These are phyloP conservation scores for Synodontis membranacea DNA, from an alignment of 2,113 vertebrate genomes.

Conservation along the genomic window DNA sequence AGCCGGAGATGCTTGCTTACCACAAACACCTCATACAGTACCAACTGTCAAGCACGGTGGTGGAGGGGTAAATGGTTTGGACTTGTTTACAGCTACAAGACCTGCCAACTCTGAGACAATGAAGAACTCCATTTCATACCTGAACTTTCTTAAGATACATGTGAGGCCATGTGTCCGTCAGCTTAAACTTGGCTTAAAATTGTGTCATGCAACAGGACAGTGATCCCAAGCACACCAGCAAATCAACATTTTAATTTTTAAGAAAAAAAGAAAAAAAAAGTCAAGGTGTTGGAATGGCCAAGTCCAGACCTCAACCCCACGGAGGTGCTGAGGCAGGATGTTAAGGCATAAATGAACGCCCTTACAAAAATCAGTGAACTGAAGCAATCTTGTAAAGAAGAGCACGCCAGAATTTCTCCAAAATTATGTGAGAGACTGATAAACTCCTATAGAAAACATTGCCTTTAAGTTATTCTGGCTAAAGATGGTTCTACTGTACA, in stretches of 20 bases:
- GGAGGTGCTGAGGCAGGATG: not conserved
- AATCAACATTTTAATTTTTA: not conserved
- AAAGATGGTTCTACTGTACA: no score
- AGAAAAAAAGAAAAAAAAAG: not conserved
- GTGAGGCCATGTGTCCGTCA: not conserved
- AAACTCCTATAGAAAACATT: no score
- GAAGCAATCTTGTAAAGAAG: not conserved
- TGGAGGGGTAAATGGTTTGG: no score
- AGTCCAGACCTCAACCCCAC: not conserved
- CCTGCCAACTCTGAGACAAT: not conserved
- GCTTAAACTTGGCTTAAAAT: not conserved
- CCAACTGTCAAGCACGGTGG: no score
- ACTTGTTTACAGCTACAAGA: no score
- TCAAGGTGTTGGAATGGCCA: not conserved
- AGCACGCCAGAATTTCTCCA: not conserved
- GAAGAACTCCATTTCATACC: not conserved
- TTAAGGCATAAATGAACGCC: no score
- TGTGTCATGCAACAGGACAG: not conserved
- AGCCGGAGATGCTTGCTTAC: not conserved
- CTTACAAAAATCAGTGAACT: no score
- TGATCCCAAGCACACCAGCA: not conserved
- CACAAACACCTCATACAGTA: no score
- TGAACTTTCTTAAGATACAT: not conserved
- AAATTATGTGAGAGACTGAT: not conserved
- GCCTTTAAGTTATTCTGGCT: not conserved